phyloP scores from a whole-genome alignment of 2,113 vertebrate species.

The Bubo blakistoni region DNA sequence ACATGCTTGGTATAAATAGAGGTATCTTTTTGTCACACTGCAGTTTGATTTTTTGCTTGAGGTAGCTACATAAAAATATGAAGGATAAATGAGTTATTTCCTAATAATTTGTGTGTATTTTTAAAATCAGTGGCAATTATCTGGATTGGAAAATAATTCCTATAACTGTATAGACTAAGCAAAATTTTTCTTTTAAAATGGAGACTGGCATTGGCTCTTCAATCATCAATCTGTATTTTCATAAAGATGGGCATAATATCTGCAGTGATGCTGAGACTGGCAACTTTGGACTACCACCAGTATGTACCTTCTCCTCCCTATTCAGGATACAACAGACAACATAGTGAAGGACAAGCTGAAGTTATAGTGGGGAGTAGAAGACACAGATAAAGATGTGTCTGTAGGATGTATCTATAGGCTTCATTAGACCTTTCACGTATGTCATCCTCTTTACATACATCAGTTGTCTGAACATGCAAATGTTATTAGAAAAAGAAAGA shows the following conservation, averaged over 20 bases:
- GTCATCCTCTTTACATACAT: background rate
- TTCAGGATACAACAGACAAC: background rate
- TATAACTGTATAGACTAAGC: background rate
- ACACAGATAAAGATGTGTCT: background rate
- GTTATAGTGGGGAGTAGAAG: background rate
- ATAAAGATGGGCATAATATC: background rate
- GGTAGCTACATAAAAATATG: background rate
- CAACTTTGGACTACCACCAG: background rate
- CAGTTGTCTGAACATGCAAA: background rate
- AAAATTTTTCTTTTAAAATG: background rate
- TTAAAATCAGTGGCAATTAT: background rate
- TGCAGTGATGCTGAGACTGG: background rate
- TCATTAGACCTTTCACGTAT: background rate
- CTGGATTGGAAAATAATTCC: background rate
- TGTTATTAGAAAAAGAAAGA: background rate
- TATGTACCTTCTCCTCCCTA: fast-evolving
- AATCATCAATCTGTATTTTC: background rate
- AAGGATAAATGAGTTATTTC: background rate
- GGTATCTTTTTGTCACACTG: background rate
- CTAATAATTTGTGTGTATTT: background rate
- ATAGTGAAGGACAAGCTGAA: background rate
- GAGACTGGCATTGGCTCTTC: background rate
- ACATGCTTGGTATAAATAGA: background rate
- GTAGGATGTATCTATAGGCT: background rate
- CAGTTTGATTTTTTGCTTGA: background rate